Base-by-base conservation (phyloP, 2,113 vertebrate genomes). In the Gnathonemus echidnorhynchus region DNA sequence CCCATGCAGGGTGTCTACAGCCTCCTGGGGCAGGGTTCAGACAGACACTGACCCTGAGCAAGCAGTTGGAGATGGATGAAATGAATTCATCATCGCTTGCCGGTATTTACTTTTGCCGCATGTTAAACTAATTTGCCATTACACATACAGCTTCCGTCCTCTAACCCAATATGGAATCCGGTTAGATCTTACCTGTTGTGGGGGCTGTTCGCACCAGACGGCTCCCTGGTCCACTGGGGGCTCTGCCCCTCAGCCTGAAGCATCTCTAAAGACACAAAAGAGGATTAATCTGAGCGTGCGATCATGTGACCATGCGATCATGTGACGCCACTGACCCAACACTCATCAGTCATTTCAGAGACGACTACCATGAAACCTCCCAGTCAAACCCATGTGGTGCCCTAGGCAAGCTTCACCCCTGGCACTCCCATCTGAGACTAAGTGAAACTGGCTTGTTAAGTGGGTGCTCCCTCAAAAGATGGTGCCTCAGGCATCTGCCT, bases 191-290 rank as follows among this genome's bases (percentile, higher is more conserved):
- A 91, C 94, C 95, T 92, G 92, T 66, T 92, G 0, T 92, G 91
- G 21, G 94, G 87, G 45, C 87, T 94, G 0, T 15, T 2, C 1
- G 77, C 45, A 89, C 74, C 90, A 74, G 95, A 80, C 21, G 88
- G 87, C 90, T 94, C 92, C 0, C 94, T 89, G 0, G 39, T 92
- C 90, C 94, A 92, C 83, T 93, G 94, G 88, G 95, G 93, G 90
- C 92, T 94, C 39, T 89, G 89, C 92, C 94, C 90, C 58, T 95
- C 95, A 3, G 93, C 90, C 91, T 94, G 95, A 77, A 95, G 92
- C 15, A 93, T 91, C 92, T 96, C 96, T 96, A 93, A 9, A 94
- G 89, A 89, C 52, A 93, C 66, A 93, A 45, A 5, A 52, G 6
- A 31, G 92, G 39, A 87, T 8, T 85, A 19, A 49, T n/a, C 53